Evolutionary conservation across 92 coral and sea anemone genomes (phyloP), one percentile per base, ranked within the genome.

Genomic region (Bergia sp.): DNA sequence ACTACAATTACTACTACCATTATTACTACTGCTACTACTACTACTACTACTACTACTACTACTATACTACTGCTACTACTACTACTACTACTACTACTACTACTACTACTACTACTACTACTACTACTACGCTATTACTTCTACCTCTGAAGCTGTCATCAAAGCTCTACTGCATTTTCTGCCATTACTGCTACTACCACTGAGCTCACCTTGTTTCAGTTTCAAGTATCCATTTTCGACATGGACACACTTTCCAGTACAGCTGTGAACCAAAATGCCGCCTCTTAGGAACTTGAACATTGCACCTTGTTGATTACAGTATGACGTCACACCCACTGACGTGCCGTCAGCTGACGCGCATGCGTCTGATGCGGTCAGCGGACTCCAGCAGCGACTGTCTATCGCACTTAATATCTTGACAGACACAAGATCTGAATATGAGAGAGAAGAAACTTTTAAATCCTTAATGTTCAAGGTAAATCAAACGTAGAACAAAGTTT

Each of bases 341-440:
- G 92, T 89, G 4, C 94, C 98, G 58, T 95, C 96, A 13, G 72
- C 86, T 11, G 76, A 12, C 36, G 79, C 82, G 79, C 96, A 94
- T 15, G 93, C 92, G 66, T 94, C 89, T 20, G 93, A 91, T 2
- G 82, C 66, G 3, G 92, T 90, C 57, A 42, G 58, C 11, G 98
- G 94, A 71, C 93, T 90, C 98, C 98, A 95, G 66, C 98, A 95
- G 41, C 93, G 95, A n/a, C 85, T 90, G 74, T 92, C 95, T 10
- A 77, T 55, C 45, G 89, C 66, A 64, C 92, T 85, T 5, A 88
- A 91, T 20, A 93, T 89, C 37, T 86, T 91, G 69, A 95, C 91
- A 64, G 98, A 95, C 40, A 87, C 91, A 9, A 95, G 88, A 86
- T 95, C 98, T 95, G 93, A 23, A 38, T 9, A 69, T 37, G 73